These are phyloP conservation scores for Hypomesus transpacificus DNA, from an alignment of 2,113 vertebrate genomes.

Conservation along the genomic window DNA sequence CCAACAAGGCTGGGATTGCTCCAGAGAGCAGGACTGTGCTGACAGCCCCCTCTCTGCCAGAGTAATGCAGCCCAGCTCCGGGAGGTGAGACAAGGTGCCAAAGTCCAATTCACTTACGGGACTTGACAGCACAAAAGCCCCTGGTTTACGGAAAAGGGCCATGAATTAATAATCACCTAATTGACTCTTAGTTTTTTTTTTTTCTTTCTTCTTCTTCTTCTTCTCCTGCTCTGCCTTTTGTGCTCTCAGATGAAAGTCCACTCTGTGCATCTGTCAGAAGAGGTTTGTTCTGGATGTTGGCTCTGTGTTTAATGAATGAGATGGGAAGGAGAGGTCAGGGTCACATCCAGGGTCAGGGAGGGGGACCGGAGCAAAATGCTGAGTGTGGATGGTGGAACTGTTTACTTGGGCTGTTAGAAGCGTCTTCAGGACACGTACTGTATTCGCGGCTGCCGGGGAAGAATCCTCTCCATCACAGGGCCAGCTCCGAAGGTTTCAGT, in stretches of 20 bases:
- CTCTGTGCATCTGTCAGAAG: constrained; percentile 77
- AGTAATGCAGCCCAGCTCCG: constrained; percentile 64
- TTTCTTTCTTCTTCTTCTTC: constrained; percentile 72
- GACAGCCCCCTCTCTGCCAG: constrained; percentile 56
- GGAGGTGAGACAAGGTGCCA: constrained; percentile 76
- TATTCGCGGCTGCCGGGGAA: too few relatives aligned
- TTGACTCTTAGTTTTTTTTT: constrained; percentile 83
- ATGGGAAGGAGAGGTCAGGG: constrained; percentile 39
- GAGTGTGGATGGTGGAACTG: not conserved
- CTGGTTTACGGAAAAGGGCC: constrained; percentile 92
- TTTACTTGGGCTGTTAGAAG: too few relatives aligned
- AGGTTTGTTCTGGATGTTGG: constrained; percentile 48
- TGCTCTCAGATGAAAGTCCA: constrained; percentile 80
- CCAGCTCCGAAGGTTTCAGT: not conserved
- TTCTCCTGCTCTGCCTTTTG: constrained; percentile 64
- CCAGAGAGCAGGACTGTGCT: constrained; percentile 47
- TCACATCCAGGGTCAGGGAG: constrained; percentile 35
- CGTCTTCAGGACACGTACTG: too few relatives aligned
- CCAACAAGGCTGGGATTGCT: constrained; percentile 56
- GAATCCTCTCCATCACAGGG: not conserved
- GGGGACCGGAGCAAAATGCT: constrained; percentile 3
- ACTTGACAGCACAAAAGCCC: constrained; percentile 84
- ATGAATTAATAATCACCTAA: constrained; percentile 99
- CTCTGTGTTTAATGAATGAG: constrained; percentile 60
- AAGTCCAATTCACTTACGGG: constrained; percentile 92